Evolutionary conservation across 2,113 vertebrate species (phyloP).

Genomic region (Gopherus flavomarginatus): DNA sequence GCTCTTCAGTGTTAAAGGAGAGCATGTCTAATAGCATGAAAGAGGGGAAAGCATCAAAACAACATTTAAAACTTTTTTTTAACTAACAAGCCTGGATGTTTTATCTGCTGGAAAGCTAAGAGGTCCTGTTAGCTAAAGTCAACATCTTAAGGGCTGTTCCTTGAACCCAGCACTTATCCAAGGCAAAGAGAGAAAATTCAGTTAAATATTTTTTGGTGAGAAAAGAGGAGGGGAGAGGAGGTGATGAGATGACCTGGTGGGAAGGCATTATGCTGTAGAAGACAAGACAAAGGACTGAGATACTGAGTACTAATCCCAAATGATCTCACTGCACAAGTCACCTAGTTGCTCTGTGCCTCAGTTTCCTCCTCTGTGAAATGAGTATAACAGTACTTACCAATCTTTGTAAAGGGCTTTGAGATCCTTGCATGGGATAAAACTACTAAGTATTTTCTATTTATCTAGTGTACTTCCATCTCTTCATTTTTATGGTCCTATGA

Average conservation of each 20-base stretch:
- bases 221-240: slow-evolving; percentile 13
- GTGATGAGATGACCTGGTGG: neutral
- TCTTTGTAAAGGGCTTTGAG: slow-evolving; percentile 66
- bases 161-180: neutral
- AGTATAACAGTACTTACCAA: slow-evolving; percentile 48
- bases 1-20: neutral
- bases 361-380: slow-evolving; percentile 75
- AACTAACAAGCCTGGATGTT: neutral
- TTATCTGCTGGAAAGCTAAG: neutral
- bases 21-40: neutral
- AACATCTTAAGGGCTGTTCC: neutral
- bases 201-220: neutral
- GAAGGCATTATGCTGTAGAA: slow-evolving; percentile 19
- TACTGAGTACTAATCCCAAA: slow-evolving; percentile 36
- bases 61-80: neutral
- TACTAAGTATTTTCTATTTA: slow-evolving; percentile 57
- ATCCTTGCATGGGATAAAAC: slow-evolving; percentile 70
- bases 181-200: neutral
- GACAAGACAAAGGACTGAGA: slow-evolving; percentile 4
- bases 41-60: neutral
- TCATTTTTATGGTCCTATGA: slow-evolving; percentile 72
- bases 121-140: neutral
- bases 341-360: slow-evolving; percentile 76
- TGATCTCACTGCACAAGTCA: slow-evolving; percentile 65
- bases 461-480: slow-evolving; percentile 67